Base-by-base conservation (phyloP, 2,888 invertebrate species). In the Tinea trinotella region DNA sequence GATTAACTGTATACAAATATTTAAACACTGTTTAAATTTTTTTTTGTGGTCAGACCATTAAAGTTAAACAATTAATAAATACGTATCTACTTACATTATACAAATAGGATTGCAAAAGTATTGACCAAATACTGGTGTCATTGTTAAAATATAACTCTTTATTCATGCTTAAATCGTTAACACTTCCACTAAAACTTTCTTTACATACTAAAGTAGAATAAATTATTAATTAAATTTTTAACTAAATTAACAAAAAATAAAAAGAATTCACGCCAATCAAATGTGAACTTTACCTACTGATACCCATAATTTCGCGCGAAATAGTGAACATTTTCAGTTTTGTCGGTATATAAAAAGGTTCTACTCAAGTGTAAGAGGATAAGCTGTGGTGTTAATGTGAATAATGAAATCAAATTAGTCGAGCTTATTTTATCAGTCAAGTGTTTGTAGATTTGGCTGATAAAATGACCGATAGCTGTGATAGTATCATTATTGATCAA, bases 391-490 rank as follows among this genome's bases (percentile, higher is more conserved):
- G 24, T 35, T 7, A 35, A 13, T 13, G 12, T 12, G 12, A 40
- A 13, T 40, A 40, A 40, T 40, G 13, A 40, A 15, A 12, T 15
- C 13, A 40, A 40, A 40, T 40, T 40, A 40, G 40, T 7, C 2
- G 13, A 50, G 50, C 50, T 50, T 50, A n/a, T 50, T 13, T 50
- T 50, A 50, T 50, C 50, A 24, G 17, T 18, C 15, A 18, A 46
- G 24, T 50, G 15, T 12, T 46, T 5, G 12, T n/a, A 49, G 3
- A 20, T 50, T 50, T 50, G 20, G 12, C 1, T 22, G 50, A 50
- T 24, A 46, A 46, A n/a, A 19, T 1, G 2, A 19, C 46, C 19
- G 4, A 46, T 46, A 36, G n/a, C n/a, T n/a, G 18, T 46, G 17
- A 17, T 18, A 18, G 7, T 46, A n/a, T 46, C n/a, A 19, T 46